Evolutionary conservation across 2,888 invertebrate genomes (phyloP).

Genomic region (Microctonus aethiopoides): DNA sequence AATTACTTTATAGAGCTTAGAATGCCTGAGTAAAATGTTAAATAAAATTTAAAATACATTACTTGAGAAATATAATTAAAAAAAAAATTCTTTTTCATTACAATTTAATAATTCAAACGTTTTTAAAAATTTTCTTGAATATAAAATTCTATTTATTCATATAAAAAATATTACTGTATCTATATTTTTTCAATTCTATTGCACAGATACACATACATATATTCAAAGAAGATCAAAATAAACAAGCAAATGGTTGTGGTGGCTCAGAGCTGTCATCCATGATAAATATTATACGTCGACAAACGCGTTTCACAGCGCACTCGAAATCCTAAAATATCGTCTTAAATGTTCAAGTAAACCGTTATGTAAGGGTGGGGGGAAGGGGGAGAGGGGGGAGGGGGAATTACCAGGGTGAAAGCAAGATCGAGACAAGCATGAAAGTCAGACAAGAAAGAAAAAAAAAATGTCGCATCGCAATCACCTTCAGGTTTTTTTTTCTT

Average conservation of each 20-base stretch:
- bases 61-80: background rate
- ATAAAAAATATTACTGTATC: too few species aligned
- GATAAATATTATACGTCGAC: background rate
- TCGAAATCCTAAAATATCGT: slow-evolving; percentile 33
- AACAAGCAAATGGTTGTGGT: background rate
- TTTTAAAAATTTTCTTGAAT: background rate
- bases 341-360: slow-evolving; percentile 29
- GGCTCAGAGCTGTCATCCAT: slow-evolving; percentile 2
- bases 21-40: background rate
- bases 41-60: background rate
- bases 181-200: background rate
- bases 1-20: too few species aligned
- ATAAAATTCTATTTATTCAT: background rate
- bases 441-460: slow-evolving; percentile 40
- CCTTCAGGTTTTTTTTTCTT: slow-evolving; percentile 27
- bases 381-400: too few species aligned
- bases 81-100: background rate
- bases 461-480: slow-evolving; percentile 26
- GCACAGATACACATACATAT: background rate
- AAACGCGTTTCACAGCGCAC: slow-evolving; percentile 7
- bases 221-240: background rate
- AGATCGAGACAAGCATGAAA: slow-evolving; percentile 49
- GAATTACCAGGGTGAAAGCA: slow-evolving; percentile 43
- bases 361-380: slow-evolving; percentile 14
- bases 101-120: background rate